Percentiles rank a stretch among this genome's conserved stretches.
These are phyloP conservation scores for Brachionus manjavacas DNA, from an alignment of 1,140 invertebrate species.

Conservation along the genomic window DNA sequence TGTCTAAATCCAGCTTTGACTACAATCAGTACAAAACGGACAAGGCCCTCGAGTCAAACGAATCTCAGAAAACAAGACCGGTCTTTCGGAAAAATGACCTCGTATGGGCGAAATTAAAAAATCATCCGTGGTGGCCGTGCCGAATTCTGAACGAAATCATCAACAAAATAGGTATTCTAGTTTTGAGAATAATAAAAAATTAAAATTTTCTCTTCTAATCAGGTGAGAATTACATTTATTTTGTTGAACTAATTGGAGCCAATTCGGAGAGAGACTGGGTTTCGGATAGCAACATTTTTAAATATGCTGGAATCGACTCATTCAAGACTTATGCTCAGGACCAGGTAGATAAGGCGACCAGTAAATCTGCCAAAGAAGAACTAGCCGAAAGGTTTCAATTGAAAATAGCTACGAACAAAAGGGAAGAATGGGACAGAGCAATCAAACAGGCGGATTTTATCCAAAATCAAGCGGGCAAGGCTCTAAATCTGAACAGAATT, in stretches of 20 bases:
- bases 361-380: slow-evolving; percentile 26
- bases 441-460: not conserved
- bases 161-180: not conserved
- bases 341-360: slow-evolving; percentile 11
- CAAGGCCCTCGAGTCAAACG: not conserved
- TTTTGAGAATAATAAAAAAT: not conserved
- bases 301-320: slow-evolving; percentile 25
- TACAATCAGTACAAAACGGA: not conserved
- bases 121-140: slow-evolving; percentile 38
- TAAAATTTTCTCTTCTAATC: not conserved
- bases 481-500: not conserved
- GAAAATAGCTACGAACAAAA: not conserved
- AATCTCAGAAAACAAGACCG: not conserved
- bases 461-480: not conserved
- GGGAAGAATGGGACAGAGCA: slow-evolving; percentile 25
- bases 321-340: slow-evolving; percentile 40
- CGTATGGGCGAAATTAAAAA: slow-evolving; percentile 31
- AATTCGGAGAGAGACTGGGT: slow-evolving; percentile 14
- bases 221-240: not conserved
- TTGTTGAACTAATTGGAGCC: not conserved
- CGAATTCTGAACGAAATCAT: not conserved
- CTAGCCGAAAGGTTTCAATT: slow-evolving; percentile 35
- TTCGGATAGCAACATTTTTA: slow-evolving; percentile 8
- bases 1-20: not conserved
- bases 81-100: not conserved